These are phyloP conservation scores for Halichoeres trimaculatus DNA, from an alignment of 2,113 vertebrate genomes.

Conservation along the genomic window DNA sequence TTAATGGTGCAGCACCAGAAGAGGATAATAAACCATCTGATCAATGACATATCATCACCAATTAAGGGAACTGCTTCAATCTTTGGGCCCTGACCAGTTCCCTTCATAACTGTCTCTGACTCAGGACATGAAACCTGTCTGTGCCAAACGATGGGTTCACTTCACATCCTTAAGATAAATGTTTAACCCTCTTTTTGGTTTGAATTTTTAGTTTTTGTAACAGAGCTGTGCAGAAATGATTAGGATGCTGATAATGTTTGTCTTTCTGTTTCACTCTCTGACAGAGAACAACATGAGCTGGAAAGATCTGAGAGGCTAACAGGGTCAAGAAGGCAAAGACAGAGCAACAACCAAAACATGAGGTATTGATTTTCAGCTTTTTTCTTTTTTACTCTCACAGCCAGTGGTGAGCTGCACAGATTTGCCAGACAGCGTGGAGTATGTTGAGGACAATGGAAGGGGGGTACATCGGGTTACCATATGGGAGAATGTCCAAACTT, in stretches of 20 bases:
- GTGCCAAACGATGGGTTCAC: slow-evolving; percentile 26
- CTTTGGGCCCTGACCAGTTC: slow-evolving; percentile 27
- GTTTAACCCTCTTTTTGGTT: no score
- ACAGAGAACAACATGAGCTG: slow-evolving; percentile 40
- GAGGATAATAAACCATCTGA: slow-evolving; percentile 26
- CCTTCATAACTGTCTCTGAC: slow-evolving; percentile 23
- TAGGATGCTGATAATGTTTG: slow-evolving; percentile 45
- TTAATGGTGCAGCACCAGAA: no score
- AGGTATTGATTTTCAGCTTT: slow-evolving; percentile 17
- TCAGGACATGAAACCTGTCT: slow-evolving; percentile 28
- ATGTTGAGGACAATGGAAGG: slow-evolving; percentile 48
- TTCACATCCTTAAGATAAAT: no score
- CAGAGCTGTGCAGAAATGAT: slow-evolving; percentile 56
- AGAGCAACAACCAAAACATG: slow-evolving; percentile 57
- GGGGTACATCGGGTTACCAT: slow-evolving; percentile 32
- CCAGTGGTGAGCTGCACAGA: slow-evolving; percentile 61
- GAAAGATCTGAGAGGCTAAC: slow-evolving; percentile 60
- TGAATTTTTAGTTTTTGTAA: slow-evolving; percentile 35
- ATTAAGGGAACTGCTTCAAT: neutral
- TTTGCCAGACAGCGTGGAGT: slow-evolving; percentile 57
- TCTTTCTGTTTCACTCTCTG: slow-evolving; percentile 45
- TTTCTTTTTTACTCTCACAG: slow-evolving; percentile 34
- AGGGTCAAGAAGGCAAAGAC: slow-evolving; percentile 43
- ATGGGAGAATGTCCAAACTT: slow-evolving; percentile 54
- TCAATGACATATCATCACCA: slow-evolving; percentile 37